A percentile compares a stretch with the other conserved stretches of the same genome.
phyloP scores from a whole-genome alignment of 1,140 invertebrate genomes.

The Drosophila ercepeae region DNA sequence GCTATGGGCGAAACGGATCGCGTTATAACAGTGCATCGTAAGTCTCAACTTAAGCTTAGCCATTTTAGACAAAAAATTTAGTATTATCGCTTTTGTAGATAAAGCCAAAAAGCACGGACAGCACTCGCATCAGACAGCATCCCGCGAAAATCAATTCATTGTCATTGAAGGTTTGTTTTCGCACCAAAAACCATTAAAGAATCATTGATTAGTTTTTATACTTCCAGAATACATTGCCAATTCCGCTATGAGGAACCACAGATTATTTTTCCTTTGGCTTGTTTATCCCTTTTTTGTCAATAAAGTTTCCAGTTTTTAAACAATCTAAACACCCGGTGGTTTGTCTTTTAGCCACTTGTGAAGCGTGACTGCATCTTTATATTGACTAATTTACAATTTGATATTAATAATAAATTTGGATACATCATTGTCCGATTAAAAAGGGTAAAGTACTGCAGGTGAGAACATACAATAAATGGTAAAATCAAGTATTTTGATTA shows the following conservation, averaged over 20 bases:
- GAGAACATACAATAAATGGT: slow-evolving; percentile 12
- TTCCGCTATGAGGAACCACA: not conserved
- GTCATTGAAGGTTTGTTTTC: slow-evolving; percentile 68
- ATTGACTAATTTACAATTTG: slow-evolving; percentile 49
- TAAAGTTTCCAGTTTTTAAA: slow-evolving; percentile 50
- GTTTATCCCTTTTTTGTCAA: slow-evolving; percentile 44
- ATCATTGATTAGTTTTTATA: slow-evolving; percentile 36
- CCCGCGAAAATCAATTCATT: slow-evolving; percentile 72
- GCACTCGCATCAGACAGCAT: slow-evolving; percentile 67
- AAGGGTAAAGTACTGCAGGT: slow-evolving; percentile 24
- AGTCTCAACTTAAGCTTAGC: slow-evolving; percentile 11
- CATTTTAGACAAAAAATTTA: not conserved
- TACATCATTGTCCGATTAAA: slow-evolving; percentile 35
- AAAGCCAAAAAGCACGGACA: slow-evolving; percentile 76
- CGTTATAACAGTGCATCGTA: slow-evolving; percentile 86
- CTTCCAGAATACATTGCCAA: slow-evolving; percentile 63
- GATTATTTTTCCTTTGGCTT: slow-evolving; percentile 25
- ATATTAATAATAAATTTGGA: slow-evolving; percentile 35
- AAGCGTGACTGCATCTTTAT: slow-evolving; percentile 49
- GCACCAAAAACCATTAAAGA: not conserved
- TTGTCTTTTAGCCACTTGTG: slow-evolving; percentile 60
- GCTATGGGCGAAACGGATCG: slow-evolving; percentile 86
- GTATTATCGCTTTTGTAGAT: slow-evolving; percentile 30
- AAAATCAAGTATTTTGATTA: slow-evolving; percentile 35
- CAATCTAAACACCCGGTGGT: slow-evolving; percentile 10